Conservation (phyloP, 2,888 invertebrate genomes). For the Penaeus monodon region DNA sequence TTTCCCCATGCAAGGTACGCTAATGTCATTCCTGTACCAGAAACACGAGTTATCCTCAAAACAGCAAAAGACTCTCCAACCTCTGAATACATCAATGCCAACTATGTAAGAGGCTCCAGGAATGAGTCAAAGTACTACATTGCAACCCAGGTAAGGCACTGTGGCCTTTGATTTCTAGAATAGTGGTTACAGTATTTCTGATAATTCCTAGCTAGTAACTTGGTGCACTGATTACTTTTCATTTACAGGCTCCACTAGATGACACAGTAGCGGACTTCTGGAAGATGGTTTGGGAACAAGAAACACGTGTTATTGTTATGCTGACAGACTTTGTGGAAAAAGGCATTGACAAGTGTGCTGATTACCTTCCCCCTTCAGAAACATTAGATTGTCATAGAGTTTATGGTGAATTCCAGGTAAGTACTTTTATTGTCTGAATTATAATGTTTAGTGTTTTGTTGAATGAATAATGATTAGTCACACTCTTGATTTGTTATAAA, state of each 20-base stretch:
- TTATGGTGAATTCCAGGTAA: slow-evolving; percentile 91
- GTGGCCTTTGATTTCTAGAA: not conserved
- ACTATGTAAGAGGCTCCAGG: slow-evolving; percentile 91
- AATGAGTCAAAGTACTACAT: slow-evolving; percentile 88
- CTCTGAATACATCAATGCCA: slow-evolving; percentile 93
- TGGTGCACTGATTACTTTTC: not conserved
- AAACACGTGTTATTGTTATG: slow-evolving; percentile 89
- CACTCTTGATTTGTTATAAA: no score
- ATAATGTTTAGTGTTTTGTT: not conserved
- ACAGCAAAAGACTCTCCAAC: slow-evolving; percentile 81
- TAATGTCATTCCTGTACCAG: slow-evolving; percentile 93
- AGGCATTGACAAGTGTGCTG: slow-evolving; percentile 87
- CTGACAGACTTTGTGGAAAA: slow-evolving; percentile 90
- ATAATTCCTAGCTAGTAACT: not conserved
- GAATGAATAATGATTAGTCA: not conserved
- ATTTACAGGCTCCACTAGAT: slow-evolving; percentile 83
- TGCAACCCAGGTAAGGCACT: slow-evolving; percentile 74
- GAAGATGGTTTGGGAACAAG: slow-evolving; percentile 97
- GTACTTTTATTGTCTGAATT: not conserved
- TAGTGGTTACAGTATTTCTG: no score
- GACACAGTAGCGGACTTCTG: slow-evolving; percentile 89
- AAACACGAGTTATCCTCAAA: slow-evolving; percentile 85
- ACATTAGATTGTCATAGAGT: slow-evolving; percentile 88
- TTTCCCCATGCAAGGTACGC: slow-evolving; percentile 75
- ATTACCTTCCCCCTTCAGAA: slow-evolving; percentile 91